These are phyloP conservation scores for Strix aluco DNA, from an alignment of 2,113 vertebrate species.

Conservation along the genomic window DNA sequence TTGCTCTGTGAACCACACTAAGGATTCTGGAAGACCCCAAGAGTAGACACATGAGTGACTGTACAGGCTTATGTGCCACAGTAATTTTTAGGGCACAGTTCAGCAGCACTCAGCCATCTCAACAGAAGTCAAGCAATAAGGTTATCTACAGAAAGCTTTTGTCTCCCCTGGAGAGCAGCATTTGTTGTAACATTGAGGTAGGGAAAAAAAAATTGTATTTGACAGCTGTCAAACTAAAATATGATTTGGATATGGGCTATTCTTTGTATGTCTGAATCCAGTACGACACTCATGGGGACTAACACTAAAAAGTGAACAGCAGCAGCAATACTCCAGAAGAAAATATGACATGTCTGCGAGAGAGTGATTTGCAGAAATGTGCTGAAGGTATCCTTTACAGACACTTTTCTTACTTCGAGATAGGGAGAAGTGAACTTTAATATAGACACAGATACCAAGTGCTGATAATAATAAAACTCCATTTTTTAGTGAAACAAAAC, in stretches of 20 bases:
- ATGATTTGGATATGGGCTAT: conserved; percentile 1
- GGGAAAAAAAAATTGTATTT: neutral
- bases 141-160: conserved; percentile 37
- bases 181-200: neutral
- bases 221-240: conserved; percentile 58
- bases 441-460: neutral
- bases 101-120: conserved; percentile 22
- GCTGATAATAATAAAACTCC: neutral
- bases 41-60: neutral
- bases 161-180: conserved; percentile 29
- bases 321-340: neutral
- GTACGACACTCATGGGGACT: neutral
- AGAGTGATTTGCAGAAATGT: neutral
- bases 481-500: neutral
- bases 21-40: neutral
- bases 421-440: neutral
- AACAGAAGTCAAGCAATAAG: conserved; percentile 32
- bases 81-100: conserved; percentile 45
- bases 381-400: neutral
- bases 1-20: neutral
- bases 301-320: neutral
- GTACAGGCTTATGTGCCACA: neutral
- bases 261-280: neutral
- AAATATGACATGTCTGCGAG: neutral
- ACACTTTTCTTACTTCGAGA: neutral